phyloP scores from a whole-genome alignment of 2,888 invertebrate species.

The Agrilus biguttatus region DNA sequence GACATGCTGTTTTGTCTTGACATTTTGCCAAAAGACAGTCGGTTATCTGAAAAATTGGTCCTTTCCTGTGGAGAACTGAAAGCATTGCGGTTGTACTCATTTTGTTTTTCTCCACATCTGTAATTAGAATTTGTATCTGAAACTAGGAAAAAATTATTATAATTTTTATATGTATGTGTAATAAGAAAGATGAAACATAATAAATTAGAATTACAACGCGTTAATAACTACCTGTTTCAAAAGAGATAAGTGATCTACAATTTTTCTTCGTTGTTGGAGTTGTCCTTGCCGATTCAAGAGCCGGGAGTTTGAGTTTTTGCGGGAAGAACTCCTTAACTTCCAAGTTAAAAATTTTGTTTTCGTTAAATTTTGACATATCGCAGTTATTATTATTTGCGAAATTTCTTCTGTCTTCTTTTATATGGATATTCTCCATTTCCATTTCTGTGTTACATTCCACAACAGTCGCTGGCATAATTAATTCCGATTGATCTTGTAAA shows the following conservation, averaged over 20 bases:
- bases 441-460: constrained; percentile 10
- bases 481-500: constrained; percentile 40
- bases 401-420: background rate
- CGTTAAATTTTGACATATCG: constrained; percentile 20
- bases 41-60: constrained; percentile 21
- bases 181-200: background rate
- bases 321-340: constrained; percentile 21
- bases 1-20: constrained; percentile 24
- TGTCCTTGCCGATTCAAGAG: constrained; percentile 31
- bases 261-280: constrained; percentile 35
- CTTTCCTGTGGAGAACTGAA: constrained; percentile 32
- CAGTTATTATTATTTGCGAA: constrained; percentile 14
- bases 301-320: constrained; percentile 37
- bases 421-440: constrained; percentile 1
- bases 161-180: background rate
- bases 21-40: constrained; percentile 20
- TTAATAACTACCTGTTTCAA: constrained; percentile 25
- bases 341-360: constrained; percentile 27
- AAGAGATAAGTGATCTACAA: constrained; percentile 18
- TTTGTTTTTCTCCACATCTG: constrained; percentile 14
- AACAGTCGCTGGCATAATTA: constrained; percentile 13
- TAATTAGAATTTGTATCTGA: constrained; percentile 1
- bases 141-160: background rate
- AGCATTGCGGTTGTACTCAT: constrained; percentile 23
- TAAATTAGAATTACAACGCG: background rate